phyloP scores from a whole-genome alignment of 2,113 vertebrate genomes.

The Hemicordylus capensis region DNA sequence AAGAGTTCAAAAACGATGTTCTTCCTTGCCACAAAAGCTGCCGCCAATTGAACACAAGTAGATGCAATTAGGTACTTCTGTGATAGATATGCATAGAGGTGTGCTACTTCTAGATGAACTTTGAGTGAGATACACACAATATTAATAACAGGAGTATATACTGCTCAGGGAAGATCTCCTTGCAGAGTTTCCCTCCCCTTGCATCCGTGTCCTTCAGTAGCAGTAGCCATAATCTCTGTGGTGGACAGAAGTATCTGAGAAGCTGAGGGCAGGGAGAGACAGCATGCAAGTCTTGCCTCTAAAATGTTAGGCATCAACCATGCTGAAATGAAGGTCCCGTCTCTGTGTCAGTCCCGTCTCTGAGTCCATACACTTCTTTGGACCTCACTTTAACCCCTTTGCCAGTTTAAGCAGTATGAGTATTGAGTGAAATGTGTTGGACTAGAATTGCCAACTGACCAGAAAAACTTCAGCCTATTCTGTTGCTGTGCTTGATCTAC shows the following conservation, averaged over 20 bases:
- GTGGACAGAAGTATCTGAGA: not conserved
- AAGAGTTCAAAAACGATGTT: not conserved
- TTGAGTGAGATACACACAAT: too few relatives aligned
- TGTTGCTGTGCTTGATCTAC: not conserved
- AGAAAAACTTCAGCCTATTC: too few relatives aligned
- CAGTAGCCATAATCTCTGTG: not conserved
- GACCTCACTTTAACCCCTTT: not conserved
- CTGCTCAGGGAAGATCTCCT: not conserved
- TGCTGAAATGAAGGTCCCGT: not conserved
- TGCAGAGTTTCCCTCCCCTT: not conserved
- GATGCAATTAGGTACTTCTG: not conserved
- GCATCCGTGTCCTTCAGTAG: not conserved
- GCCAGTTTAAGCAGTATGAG: not conserved
- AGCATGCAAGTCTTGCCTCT: not conserved
- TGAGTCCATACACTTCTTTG: not conserved
- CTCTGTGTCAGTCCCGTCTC: too few relatives aligned
- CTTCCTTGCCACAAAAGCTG: not conserved
- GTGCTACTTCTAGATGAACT: too few relatives aligned
- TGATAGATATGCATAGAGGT: not conserved
- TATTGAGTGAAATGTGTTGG: too few relatives aligned
- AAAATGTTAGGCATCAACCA: not conserved
- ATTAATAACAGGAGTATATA: not conserved
- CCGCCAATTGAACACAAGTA: not conserved
- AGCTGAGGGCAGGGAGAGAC: not conserved
- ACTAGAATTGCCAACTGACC: not conserved